Evolutionary conservation across 2,797 vertebrate species (phyloP).

Genomic region (Avahi laniger): DNA sequence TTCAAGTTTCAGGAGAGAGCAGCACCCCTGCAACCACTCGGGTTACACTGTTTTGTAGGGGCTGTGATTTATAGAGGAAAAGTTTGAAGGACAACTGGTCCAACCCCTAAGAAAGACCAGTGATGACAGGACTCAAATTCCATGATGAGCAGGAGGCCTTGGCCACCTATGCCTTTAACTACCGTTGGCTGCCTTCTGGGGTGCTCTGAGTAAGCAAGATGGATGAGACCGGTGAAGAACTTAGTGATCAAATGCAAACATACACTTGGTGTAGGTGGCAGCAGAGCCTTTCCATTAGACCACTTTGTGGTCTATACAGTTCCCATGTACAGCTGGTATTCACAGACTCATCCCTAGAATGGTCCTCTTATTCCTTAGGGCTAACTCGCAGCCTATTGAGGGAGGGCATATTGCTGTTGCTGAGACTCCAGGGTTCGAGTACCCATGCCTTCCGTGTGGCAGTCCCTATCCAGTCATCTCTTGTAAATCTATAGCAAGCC

Average conservation of each 20-base stretch:
- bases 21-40: background rate
- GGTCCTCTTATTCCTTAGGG: background rate
- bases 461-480: background rate
- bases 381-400: background rate
- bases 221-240: background rate
- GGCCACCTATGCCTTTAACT: background rate
- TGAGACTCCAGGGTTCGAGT: background rate
- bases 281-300: background rate
- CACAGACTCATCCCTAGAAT: too few relatives aligned
- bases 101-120: background rate
- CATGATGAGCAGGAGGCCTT: background rate
- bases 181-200: background rate
- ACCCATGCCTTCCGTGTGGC: background rate
- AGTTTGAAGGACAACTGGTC: background rate
- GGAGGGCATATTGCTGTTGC: background rate
- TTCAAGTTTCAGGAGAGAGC: background rate
- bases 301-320: rapidly evolving
- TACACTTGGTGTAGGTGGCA: background rate
- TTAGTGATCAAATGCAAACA: too few relatives aligned
- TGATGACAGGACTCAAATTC: background rate
- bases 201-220: background rate
- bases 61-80: background rate
- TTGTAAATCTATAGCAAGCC: background rate
- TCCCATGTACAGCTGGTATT: background rate
- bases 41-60: background rate